Base-by-base conservation (phyloP, 2,888 invertebrate genomes). In the Nycteola revayana region DNA sequence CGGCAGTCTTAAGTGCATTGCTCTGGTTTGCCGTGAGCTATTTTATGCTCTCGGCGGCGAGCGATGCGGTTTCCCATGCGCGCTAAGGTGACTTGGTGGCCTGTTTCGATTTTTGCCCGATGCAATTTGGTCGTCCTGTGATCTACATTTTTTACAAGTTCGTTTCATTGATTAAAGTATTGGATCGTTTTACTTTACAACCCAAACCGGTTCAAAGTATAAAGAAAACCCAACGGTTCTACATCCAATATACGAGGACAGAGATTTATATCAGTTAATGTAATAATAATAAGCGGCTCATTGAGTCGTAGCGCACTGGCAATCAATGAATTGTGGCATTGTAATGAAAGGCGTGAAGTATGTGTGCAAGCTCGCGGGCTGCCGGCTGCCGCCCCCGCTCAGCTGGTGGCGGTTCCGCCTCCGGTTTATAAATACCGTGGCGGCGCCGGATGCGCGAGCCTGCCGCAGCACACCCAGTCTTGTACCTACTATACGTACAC, bases 381-480 rank as follows among this genome's bases (percentile, higher is more conserved):
- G 58, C 54, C 61, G 60, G 58, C 54, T 61, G 61, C 66, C 68
- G 72, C 68, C 64, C 70, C 66, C 72, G 66, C 72, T 64, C 68
- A 61, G 66, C 67, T 64, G 66, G 61, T 65, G 63, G 53, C 60
- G 45, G 65, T 64, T 66, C 69, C 83, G 81, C 80, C 81, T 78
- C 77, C 79, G 77, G 75, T 81, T 78, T 85, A 85, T 82, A 80
- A 83, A 84, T 84, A 85, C 74, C 51, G 66, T 63, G 66, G 65
- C 72, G 77, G 79, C 79, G 81, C 83, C 83, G 84, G 85, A 84
- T 82, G 77, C 76, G 64, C 59, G 63, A 52, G 55, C 55, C 60
- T 58, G 57, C 57, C 57, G 7, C 49, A 53, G 51, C 36, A 57
- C 57, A 41, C 55, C 49, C 42, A 42, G 56, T 51, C 60, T 60